Evolutionary conservation across 2,797 vertebrate genomes (phyloP).

Genomic region (Tadarida brasiliensis): DNA sequence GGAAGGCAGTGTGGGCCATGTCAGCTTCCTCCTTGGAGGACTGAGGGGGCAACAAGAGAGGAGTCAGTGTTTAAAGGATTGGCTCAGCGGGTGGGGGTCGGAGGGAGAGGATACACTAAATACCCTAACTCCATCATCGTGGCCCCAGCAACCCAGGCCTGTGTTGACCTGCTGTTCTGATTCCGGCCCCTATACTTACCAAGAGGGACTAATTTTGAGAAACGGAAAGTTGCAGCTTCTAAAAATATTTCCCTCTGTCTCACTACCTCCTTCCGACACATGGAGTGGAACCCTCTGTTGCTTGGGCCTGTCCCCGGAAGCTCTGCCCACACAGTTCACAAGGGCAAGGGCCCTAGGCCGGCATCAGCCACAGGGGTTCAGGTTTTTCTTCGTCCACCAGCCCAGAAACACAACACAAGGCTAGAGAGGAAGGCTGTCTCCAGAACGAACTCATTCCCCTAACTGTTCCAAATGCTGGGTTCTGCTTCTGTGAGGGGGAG

Average conservation of each 20-base stretch:
- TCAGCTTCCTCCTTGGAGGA: constrained; percentile 88
- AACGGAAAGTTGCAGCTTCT: constrained; percentile 74
- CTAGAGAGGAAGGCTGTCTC: neutral
- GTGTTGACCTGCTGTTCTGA: neutral
- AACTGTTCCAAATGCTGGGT: neutral
- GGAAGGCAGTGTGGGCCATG: constrained; percentile 85
- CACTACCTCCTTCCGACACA: constrained; percentile 71
- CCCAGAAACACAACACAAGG: neutral
- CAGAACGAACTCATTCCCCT: neutral
- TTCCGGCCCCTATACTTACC: neutral
- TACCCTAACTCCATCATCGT: neutral
- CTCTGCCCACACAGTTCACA: neutral
- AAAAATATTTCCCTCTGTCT: constrained; percentile 77
- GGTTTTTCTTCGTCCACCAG: neutral
- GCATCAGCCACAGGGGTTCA: neutral
- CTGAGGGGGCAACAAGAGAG: constrained; percentile 75
- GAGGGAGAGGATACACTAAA: rapidly evolving
- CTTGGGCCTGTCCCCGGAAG: constrained; percentile 65
- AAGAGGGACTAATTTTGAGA: constrained; percentile 50
- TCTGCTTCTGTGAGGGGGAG: neutral
- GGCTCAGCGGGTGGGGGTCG: rapidly evolving
- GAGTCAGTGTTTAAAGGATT: neutral
- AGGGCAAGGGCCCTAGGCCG: neutral
- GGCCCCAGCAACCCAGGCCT: neutral
- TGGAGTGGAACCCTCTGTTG: constrained; percentile 63